Conservation (phyloP, 2,888 invertebrate species). For the Aphidius colemani region DNA sequence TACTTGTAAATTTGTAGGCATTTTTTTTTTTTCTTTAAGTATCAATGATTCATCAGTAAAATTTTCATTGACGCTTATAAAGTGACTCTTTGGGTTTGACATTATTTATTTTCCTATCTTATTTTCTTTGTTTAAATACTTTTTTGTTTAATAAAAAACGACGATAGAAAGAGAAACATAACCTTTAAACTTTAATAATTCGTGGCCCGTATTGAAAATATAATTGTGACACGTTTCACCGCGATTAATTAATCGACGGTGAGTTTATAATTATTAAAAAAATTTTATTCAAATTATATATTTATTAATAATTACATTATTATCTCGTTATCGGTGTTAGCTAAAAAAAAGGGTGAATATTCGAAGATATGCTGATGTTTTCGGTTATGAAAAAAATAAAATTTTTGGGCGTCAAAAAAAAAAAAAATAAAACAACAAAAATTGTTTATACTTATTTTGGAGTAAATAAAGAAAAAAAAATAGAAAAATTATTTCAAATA, state of each 20-base stretch:
- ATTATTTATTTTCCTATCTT: background rate
- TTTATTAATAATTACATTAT: background rate
- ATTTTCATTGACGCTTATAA: no score
- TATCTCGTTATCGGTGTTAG: no score
- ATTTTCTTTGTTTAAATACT: background rate
- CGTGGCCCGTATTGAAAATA: conserved; percentile 1
- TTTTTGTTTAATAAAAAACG: background rate
- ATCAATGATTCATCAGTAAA: no score
- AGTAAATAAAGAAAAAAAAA: background rate
- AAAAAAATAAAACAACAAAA: no score
- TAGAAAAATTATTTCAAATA: background rate
- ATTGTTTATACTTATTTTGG: background rate
- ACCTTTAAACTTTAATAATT: conserved; percentile 16
- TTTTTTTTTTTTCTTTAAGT: no score
- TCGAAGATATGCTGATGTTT: background rate
- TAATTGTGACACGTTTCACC: conserved; percentile 18
- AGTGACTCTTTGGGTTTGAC: no score
- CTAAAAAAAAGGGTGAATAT: background rate
- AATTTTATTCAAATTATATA: background rate
- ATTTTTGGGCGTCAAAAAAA: background rate
- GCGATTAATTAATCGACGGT: conserved; percentile 7
- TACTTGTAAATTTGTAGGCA: no score
- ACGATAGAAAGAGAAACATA: conserved; percentile 5
- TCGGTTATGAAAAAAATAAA: no score
- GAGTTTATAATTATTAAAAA: conserved; percentile 9